Evolutionary conservation across 2,113 vertebrate genomes (phyloP), one percentile per base, ranked within the genome.

Genomic region (Willisornis vidua): DNA sequence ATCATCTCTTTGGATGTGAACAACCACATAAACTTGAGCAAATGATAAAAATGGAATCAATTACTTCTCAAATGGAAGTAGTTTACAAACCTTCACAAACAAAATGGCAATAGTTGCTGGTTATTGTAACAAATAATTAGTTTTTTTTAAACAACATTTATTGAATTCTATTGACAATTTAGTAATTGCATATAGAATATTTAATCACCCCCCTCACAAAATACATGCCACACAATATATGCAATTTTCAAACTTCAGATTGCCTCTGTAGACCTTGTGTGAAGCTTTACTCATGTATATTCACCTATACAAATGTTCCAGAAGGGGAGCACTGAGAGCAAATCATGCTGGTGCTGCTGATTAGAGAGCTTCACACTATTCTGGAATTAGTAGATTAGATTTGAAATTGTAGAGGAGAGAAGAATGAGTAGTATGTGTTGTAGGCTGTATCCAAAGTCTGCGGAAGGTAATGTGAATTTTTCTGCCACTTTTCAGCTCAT

Each of bases 21-120:
- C 97, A 97, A 96, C 97, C 97, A 96, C 96, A 98, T 98, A 98
- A 98, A 98, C 98, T 98, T 97, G 96, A 97, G 97, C 97, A 98
- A 98, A 98, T 97, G 98, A 98, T 98, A 98, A 98, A 98, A 98
- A 98, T 97, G 97, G 97, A 98, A 98, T 98, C 98, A 98, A 98
- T 98, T 98, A 98, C 97, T 97, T 98, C 96, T 98, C 97, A 96
- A 97, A 98, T 98, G 96, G 96, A 98, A 98, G 96, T 96, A 97
- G 97, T 98, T 98, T 98, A 98, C 97, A 98, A 98, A 98, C 96
- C 97, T 97, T 96, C 97, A 96, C 97, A 97, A 96, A 93, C 90
- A 95, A 97, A 97, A 96, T 97, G 96, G 97, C 94, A 95, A 85
- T 90, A 94, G 97, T 97, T 96, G 91, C 94, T 97, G 90, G 95